Conservation (phyloP, 2,888 invertebrate species). For the Nineta flava region DNA sequence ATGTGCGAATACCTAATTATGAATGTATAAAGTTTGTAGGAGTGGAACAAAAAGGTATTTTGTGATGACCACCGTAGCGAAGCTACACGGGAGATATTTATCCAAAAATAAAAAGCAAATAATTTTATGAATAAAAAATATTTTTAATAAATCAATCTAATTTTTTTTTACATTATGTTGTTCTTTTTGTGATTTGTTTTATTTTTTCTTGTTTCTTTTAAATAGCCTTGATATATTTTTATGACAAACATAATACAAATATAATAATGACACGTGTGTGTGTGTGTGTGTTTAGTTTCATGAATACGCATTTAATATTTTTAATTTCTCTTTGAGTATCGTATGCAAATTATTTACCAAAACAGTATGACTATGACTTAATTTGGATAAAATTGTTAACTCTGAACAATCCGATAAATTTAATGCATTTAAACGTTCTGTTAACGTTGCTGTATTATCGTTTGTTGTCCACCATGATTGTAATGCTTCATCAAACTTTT, state of each 20-base stretch:
- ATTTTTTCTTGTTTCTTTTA: not conserved
- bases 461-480: constrained; percentile 29
- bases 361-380: constrained; percentile 32
- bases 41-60: too few relatives aligned
- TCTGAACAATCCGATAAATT: constrained; percentile 25
- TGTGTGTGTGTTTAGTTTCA: constrained; percentile 14
- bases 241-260: not conserved
- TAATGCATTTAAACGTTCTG: constrained; percentile 27
- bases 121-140: not conserved
- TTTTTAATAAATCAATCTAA: not conserved
- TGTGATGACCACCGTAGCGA: too few relatives aligned
- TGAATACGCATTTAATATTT: constrained; percentile 32
- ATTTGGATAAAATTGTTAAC: constrained; percentile 29
- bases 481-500: constrained; percentile 27
- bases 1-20: too few relatives aligned
- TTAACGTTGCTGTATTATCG: constrained; percentile 23
- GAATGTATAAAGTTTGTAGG: too few relatives aligned
- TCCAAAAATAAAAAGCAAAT: too few relatives aligned
- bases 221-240: not conserved
- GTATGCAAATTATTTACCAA: constrained; percentile 35
- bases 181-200: not conserved
- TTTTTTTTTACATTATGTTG: not conserved
- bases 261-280: not conserved
- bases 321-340: constrained; percentile 37
- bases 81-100: too few relatives aligned